phyloP scores from a whole-genome alignment of 2,797 vertebrate species.

The Siniperca scherzeri region DNA sequence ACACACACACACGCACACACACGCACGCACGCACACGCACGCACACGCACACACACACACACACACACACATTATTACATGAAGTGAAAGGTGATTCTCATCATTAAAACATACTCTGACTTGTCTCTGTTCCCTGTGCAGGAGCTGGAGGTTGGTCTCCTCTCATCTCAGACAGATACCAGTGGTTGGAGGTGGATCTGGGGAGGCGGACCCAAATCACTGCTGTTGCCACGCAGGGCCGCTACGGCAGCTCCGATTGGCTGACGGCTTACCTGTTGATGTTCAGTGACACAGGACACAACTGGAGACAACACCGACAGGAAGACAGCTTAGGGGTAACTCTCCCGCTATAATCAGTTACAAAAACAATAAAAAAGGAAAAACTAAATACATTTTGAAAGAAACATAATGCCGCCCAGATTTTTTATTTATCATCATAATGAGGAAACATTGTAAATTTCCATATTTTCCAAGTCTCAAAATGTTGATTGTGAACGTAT shows the following conservation, averaged over 20 bases:
- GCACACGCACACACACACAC: not conserved
- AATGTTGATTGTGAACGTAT: not conserved
- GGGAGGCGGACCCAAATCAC: constrained; percentile 90
- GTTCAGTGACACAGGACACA: constrained; percentile 94
- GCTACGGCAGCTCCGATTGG: constrained; percentile 95
- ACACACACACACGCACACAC: not conserved
- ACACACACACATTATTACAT: not conserved
- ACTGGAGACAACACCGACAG: constrained; percentile 93
- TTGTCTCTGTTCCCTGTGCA: constrained; percentile 45
- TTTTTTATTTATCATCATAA: not conserved
- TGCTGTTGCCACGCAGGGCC: constrained; percentile 91
- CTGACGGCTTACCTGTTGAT: constrained; percentile 91
- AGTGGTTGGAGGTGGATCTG: constrained; percentile 95
- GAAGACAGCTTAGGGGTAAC: constrained; percentile 89
- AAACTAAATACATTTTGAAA: not conserved
- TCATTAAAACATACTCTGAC: constrained; percentile 20
- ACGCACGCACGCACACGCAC: not conserved
- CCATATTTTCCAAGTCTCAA: not conserved
- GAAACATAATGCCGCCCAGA: not conserved
- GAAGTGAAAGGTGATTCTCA: not conserved
- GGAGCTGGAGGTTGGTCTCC: constrained; percentile 94
- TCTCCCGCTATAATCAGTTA: not conserved
- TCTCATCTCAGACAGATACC: constrained; percentile 84
- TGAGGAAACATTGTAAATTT: not conserved
- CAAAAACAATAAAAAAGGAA: not conserved